A percentile compares a stretch with the other conserved stretches of the same genome.
Evolutionary conservation across 1,140 invertebrate genomes (phyloP).

Genomic region (Euglossa dilemma): DNA sequence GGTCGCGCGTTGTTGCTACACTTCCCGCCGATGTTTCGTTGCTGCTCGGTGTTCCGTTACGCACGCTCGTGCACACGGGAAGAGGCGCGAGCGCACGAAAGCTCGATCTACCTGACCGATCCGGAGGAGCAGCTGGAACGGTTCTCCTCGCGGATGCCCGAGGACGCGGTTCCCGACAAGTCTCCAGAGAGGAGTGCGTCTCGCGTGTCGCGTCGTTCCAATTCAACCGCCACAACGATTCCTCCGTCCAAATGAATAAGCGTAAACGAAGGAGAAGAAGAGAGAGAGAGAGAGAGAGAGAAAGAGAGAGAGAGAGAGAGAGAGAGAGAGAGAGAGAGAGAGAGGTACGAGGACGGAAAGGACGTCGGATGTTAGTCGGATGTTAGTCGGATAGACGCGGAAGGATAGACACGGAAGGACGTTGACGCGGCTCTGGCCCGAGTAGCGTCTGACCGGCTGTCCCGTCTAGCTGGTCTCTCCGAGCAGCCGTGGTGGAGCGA

Average conservation of each 20-base stretch:
- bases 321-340: not conserved
- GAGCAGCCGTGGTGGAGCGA: conserved; percentile 47
- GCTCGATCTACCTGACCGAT: not conserved
- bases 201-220: no score
- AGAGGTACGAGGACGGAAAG: not conserved
- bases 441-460: conserved; percentile 69
- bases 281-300: not conserved
- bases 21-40: conserved; percentile 53
- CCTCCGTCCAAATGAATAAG: not conserved
- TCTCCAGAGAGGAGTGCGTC: not conserved
- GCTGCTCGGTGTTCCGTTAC: conserved; percentile 5
- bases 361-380: not conserved
- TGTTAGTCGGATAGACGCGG: conserved; percentile 14
- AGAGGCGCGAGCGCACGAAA: conserved; percentile 44
- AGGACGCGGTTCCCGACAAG: not conserved
- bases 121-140: not conserved
- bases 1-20: conserved; percentile 71
- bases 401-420: conserved; percentile 47
- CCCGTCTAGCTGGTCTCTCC: conserved; percentile 45
- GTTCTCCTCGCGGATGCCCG: not conserved
- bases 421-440: conserved; percentile 67
- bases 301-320: not conserved
- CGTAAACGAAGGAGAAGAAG: no score
- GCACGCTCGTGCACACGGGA: conserved; percentile 38
- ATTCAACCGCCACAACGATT: no score